A percentile compares a stretch with the other conserved stretches of the same genome.
These are phyloP conservation scores for Tigriopus japonicus DNA, from an alignment of 1,140 invertebrate genomes.

Conservation along the genomic window DNA sequence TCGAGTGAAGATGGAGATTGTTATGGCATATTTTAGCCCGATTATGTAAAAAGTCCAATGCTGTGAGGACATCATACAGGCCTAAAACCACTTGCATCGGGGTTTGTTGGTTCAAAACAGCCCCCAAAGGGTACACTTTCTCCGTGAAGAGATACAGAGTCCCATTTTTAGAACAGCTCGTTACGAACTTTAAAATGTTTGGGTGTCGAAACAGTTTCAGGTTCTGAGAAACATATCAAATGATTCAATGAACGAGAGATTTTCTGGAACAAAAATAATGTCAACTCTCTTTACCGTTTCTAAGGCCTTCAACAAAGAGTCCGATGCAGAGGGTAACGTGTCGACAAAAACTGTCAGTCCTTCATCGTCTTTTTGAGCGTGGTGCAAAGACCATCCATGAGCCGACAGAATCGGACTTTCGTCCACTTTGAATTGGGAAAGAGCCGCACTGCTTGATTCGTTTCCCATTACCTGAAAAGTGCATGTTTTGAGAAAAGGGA, in stretches of 20 bases:
- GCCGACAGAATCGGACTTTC: no score
- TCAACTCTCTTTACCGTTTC: no score
- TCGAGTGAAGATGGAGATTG: neutral
- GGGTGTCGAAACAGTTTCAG: neutral
- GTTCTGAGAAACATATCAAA: neutral
- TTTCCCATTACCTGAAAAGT: no score
- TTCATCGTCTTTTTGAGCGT: neutral
- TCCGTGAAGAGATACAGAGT: neutral
- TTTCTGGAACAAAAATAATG: no score
- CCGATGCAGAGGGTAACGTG: no score
- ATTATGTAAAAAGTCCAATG: neutral
- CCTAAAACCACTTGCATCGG: neutral
- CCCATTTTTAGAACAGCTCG: neutral
- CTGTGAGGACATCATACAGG: neutral
- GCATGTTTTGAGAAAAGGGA: no score
- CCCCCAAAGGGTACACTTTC: neutral
- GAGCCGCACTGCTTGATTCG: no score
- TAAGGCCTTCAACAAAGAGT: no score
- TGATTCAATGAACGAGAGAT: neutral
- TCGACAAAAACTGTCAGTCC: no score
- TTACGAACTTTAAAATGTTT: neutral
- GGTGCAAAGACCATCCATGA: neutral
- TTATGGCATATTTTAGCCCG: neutral
- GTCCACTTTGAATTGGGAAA: no score
- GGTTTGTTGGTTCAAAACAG: neutral